Evolutionary conservation across 64 coral and sea anemone genomes (phyloP).

Genomic region (Actinia equina): DNA sequence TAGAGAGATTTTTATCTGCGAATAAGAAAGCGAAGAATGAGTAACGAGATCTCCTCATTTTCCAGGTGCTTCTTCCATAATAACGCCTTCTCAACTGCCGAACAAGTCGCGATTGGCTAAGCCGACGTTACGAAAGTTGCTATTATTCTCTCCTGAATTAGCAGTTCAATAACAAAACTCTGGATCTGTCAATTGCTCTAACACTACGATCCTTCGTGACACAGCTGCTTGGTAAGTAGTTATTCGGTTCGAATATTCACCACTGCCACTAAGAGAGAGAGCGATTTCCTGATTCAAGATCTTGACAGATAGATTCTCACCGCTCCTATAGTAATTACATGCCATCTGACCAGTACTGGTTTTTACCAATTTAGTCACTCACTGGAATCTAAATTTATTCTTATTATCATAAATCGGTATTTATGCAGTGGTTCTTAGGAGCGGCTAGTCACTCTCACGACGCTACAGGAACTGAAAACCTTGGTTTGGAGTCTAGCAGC

Average conservation of each 20-base stretch:
- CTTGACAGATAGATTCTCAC: conserved; percentile 14
- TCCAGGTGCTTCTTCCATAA: conserved; percentile 2
- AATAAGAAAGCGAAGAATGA: neutral
- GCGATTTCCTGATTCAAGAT: conserved; percentile 6
- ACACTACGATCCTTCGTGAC: neutral
- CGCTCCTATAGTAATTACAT: neutral
- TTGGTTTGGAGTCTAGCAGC: neutral
- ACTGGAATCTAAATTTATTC: conserved; percentile 20
- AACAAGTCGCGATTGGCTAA: neutral
- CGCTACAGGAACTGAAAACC: neutral
- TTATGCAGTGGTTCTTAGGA: conserved; percentile 9
- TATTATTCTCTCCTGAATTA: conserved; percentile 1
- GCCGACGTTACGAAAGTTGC: neutral
- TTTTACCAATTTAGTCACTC: conserved; percentile 7
- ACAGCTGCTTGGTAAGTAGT: neutral
- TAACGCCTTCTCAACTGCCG: neutral
- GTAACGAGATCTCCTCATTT: neutral
- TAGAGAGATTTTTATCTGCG: neutral
- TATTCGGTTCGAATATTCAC: conserved; percentile 7
- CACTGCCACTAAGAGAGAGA: neutral
- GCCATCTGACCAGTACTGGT: neutral
- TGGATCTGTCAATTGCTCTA: conserved; percentile 9
- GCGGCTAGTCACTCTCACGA: neutral
- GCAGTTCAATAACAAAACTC: conserved; percentile 2
- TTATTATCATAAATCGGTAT: conserved; percentile 12